Percentiles rank a stretch among this genome's conserved stretches.
These are phyloP conservation scores for Halichoeres trimaculatus DNA, from an alignment of 2,113 vertebrate species.

Conservation along the genomic window DNA sequence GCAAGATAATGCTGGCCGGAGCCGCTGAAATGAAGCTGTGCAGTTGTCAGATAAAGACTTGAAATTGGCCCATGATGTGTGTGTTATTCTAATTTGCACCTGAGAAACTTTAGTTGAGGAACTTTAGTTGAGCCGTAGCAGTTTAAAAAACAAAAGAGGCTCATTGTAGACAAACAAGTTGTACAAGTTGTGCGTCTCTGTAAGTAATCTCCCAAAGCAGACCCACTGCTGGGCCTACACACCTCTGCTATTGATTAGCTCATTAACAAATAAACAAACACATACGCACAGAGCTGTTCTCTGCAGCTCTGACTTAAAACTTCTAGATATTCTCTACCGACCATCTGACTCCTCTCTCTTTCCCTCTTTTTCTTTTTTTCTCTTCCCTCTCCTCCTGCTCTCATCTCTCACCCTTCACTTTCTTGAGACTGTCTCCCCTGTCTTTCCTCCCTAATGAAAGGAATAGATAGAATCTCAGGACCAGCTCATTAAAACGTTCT, in stretches of 20 bases:
- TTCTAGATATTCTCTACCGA: slow-evolving; percentile 16
- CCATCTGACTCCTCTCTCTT: slow-evolving; percentile 1
- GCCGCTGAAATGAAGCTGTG: not conserved
- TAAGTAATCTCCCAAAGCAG: slow-evolving; percentile 55
- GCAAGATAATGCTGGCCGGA: not conserved
- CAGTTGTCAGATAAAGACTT: not conserved
- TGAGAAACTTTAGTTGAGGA: slow-evolving; percentile 21
- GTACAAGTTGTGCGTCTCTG: slow-evolving; percentile 29
- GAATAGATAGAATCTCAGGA: slow-evolving; percentile 57
- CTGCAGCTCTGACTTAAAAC: slow-evolving; percentile 24
- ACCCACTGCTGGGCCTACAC: slow-evolving; percentile 34
- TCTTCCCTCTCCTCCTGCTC: slow-evolving; percentile 1
- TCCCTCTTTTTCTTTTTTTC: not conserved
- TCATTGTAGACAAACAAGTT: slow-evolving; percentile 30
- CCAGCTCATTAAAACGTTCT: slow-evolving; percentile 67
- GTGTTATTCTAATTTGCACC: not conserved
- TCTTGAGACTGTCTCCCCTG: slow-evolving; percentile 11
- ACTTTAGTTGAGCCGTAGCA: slow-evolving; percentile 6
- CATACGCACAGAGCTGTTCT: not conserved
- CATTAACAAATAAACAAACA: slow-evolving; percentile 60
- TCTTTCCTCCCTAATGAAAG: slow-evolving; percentile 60
- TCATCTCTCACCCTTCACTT: slow-evolving; percentile 8
- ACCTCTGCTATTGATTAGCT: slow-evolving; percentile 68
- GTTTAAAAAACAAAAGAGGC: slow-evolving; percentile 5
- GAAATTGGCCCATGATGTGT: not conserved